Base-by-base conservation (phyloP, 2,888 invertebrate genomes). In the Cosmopolites sordidus region DNA sequence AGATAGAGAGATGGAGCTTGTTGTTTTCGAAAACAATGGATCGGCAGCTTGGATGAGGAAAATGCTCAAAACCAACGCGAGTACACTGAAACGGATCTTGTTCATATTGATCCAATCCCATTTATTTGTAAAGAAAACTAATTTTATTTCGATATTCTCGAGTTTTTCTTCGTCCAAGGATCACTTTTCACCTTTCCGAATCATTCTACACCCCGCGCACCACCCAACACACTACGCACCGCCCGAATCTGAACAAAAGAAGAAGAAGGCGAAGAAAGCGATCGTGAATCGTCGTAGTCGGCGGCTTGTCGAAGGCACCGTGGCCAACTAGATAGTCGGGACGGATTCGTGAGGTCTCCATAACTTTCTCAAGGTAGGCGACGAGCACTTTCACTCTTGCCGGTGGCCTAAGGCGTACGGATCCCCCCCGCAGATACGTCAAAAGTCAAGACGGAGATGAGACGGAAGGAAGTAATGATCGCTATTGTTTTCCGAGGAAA, bases 21-120 rank as follows among this genome's bases (percentile, higher is more conserved):
- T 47, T 14, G 58, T 55, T 51, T 63, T 66, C 48, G 69, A 69
- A 43, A 60, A 66, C 2, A 74, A 73, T 18, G 73, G 74, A 63
- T 74, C 74, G 17, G 70, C 67, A 37, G 75, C 75, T 64, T 72
- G 73, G 43, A 74, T 74, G 51, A 75, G 61, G 56, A 75, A 72
- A 46, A 75, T 68, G 56, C 74, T 69, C 64, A 72, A 66, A 45
- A 75, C 69, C 57, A 73, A 64, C 22, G 74, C 72, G 58, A 75
- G 59, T 52, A 75, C 60, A 16, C 40, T 40, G 56, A 68, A 66
- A 60, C 73, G 73, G 67, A 75, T 68, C 62, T 67, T 69, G 68
- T 70, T 74, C 74, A 75, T 74, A 42, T 47, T 58, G 58, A 16
- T 17, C n/a, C 38, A 43, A 40, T 54, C 51, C 51, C 54, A 57